Percentiles rank a stretch among this genome's conserved stretches.
These are phyloP conservation scores for Mormyrops boulengeri DNA, from an alignment of 2,797 vertebrate genomes.

Conservation along the genomic window DNA sequence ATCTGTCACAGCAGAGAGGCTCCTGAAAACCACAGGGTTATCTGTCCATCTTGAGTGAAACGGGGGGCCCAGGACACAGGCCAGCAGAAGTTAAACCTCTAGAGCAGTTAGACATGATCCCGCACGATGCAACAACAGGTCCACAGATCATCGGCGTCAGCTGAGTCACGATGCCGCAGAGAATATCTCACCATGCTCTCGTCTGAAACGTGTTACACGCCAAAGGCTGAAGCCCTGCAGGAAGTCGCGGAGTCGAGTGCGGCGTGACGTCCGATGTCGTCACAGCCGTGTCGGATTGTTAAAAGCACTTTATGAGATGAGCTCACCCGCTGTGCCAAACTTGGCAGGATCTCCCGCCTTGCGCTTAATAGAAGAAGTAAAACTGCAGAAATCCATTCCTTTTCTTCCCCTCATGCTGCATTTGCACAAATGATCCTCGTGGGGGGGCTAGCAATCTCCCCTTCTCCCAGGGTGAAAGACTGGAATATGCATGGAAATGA, in stretches of 20 bases:
- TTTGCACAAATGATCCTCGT: not conserved
- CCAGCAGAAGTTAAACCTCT: not conserved
- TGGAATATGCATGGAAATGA: not conserved
- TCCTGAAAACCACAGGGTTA: constrained; percentile 37
- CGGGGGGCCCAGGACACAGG: not conserved
- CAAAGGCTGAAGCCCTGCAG: not conserved
- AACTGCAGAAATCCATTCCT: not conserved
- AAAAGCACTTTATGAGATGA: not conserved
- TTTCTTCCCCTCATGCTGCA: not conserved
- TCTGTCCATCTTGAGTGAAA: constrained; percentile 50
- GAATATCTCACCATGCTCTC: not conserved
- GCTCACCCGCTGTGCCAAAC: not conserved
- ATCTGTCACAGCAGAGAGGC: constrained; percentile 57
- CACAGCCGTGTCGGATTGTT: not conserved
- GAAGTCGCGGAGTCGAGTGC: not conserved
- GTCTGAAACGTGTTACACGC: not conserved
- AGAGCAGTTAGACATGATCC: not conserved
- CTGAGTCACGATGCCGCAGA: not conserved
- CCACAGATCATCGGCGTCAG: too few species aligned
- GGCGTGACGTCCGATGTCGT: not conserved
- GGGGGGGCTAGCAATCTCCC: not conserved
- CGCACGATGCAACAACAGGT: not conserved
- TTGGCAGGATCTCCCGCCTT: not conserved
- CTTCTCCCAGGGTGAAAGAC: not conserved
- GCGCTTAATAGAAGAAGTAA: not conserved